Conservation (phyloP, 2,113 vertebrate species). For the Xiphophorus maculatus region DNA sequence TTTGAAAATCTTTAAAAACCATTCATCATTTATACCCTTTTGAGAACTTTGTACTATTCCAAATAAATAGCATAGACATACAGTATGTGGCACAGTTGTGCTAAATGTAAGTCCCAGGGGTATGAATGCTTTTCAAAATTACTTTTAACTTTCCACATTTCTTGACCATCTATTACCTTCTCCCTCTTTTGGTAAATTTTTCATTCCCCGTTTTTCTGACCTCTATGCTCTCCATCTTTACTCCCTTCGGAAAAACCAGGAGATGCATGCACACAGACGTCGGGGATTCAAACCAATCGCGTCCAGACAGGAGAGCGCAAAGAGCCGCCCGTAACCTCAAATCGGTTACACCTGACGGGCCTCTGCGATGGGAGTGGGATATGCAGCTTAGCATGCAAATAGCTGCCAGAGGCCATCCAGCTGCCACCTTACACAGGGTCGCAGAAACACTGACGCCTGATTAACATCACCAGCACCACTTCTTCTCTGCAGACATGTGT, state of each 20-base stretch:
- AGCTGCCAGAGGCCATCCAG: conserved; percentile 37
- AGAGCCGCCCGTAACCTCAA: conserved; percentile 55
- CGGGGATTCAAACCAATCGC: conserved; percentile 41
- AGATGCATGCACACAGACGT: conserved; percentile 24
- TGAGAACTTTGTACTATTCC: neutral
- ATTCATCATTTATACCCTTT: neutral
- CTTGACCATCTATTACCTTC: conserved; percentile 5
- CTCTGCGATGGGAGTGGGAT: conserved; percentile 57
- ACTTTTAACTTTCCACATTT: conserved; percentile 37
- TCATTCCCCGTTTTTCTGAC: conserved; percentile 23
- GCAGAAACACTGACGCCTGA: conserved; percentile 58
- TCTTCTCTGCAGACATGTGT: conserved; percentile 58
- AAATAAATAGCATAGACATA: neutral
- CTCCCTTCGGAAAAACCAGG: conserved; percentile 29
- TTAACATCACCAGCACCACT: conserved; percentile 54
- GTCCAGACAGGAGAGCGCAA: conserved; percentile 51
- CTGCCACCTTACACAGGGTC: conserved; percentile 50
- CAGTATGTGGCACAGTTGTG: neutral
- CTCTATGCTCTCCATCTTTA: conserved; percentile 28
- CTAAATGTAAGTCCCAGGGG: neutral
- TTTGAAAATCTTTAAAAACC: neutral
- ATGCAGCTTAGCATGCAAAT: conserved; percentile 72
- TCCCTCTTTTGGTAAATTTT: neutral
- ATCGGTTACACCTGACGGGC: conserved; percentile 59
- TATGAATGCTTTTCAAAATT: neutral